Conservation (phyloP, 2,888 invertebrate species). For the Phengaris arion region DNA sequence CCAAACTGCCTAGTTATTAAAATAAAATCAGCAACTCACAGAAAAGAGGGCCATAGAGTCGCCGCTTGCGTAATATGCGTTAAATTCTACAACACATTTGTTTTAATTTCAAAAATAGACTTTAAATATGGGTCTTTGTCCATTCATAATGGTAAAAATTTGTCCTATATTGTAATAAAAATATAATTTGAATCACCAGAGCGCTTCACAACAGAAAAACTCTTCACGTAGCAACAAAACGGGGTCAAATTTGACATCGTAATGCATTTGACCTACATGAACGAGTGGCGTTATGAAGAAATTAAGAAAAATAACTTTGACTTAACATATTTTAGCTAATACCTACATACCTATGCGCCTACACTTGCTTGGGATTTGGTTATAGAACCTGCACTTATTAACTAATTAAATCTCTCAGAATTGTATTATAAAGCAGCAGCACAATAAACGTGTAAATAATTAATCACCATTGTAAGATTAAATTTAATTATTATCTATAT, state of each 20-base stretch:
- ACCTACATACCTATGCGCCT: not conserved
- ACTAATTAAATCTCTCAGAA: not conserved
- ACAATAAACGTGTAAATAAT: not conserved
- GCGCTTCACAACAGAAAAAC: conserved; percentile 34
- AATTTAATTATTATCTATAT: not conserved
- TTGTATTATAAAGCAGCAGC: not conserved
- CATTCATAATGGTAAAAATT: not conserved
- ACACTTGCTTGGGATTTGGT: not conserved
- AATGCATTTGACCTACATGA: conserved; percentile 73
- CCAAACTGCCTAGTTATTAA: conserved; percentile 19
- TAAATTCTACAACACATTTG: not conserved
- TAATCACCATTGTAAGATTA: not conserved
- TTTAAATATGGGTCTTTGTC: not conserved
- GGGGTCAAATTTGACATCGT: conserved; percentile 70
- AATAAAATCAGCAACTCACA: conserved; percentile 13
- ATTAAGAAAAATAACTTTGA: conserved; percentile 39
- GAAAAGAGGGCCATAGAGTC: conserved; percentile 1
- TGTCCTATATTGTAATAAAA: conserved; percentile 13
- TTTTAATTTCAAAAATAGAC: not conserved
- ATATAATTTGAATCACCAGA: conserved; percentile 30
- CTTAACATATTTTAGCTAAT: not conserved
- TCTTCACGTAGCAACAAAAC: conserved; percentile 48
- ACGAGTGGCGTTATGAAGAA: conserved; percentile 61
- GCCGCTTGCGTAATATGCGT: conserved; percentile 3
- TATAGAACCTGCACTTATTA: not conserved